Base-by-base conservation (phyloP, 2,797 vertebrate genomes). In the Meda fulgida region DNA sequence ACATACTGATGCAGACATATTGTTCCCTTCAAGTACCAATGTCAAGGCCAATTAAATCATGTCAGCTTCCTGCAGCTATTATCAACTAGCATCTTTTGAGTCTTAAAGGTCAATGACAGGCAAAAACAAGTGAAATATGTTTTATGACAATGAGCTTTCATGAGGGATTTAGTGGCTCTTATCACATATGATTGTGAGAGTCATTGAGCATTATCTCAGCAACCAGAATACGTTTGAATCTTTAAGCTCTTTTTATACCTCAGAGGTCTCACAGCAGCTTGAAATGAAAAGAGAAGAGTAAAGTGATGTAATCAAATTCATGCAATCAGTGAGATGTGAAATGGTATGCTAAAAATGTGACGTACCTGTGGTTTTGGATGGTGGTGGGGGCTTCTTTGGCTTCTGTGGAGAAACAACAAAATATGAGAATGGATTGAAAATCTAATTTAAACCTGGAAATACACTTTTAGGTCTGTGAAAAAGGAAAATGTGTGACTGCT, bases 371-470 rank as follows among this genome's bases (percentile, higher is more conserved):
- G 86, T 91, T 94, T 99, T 99, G 85, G 93, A 94, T 48, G 97
- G 97, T 83, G 97, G 97, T 7, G 94, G 96, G 14, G 96, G 97
- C 92, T 99, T 99, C 94, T 96, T 98, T 90, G 97, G 97, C 93
- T 96, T 99, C 98, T 99, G 91, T 69, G 92, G 91, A 92, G 85
- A 70, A 85, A 84, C 4, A 58, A 48, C 84, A 31, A 65, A 65
- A 31, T 4, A 65, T 6, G 0, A 65, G 29, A 65, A 18, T 65
- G 29, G 29, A 16, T 29, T 65, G 26, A 65, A 31, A 46, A 69
- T 77, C 2, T 14, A 21, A 26, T 11, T 71, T 46, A 5, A 34
- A 40, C 29, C 3, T 51, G 18, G 29, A 36, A 63, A 51, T 46
- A 34, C 18, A 58, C 4, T 11, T 29, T 40, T 38, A 73, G 18